A percentile compares a stretch with the other conserved stretches of the same genome.
phyloP scores from a whole-genome alignment of 2,888 invertebrate species.

The Argyresthia albistria region DNA sequence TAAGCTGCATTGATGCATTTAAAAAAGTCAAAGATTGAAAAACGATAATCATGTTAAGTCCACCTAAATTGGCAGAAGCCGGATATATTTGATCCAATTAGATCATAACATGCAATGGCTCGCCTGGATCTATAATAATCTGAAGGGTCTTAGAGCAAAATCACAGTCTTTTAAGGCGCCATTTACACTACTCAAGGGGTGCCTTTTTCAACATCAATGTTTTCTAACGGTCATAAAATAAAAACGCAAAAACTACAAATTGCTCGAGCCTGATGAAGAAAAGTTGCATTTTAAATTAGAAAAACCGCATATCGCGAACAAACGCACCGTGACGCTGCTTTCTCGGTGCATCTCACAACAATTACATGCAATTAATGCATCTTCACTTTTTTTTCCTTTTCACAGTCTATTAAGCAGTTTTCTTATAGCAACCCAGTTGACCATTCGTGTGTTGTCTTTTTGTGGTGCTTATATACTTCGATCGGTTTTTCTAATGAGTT shows the following conservation, averaged over 20 bases:
- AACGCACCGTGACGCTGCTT: conserved; percentile 52
- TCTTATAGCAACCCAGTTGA: conserved; percentile 38
- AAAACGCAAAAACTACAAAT: not conserved
- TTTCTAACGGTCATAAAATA: too few species aligned
- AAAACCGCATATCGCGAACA: conserved; percentile 36
- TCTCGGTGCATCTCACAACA: conserved; percentile 48
- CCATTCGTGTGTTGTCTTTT: conserved; percentile 6
- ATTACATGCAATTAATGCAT: conserved; percentile 56
- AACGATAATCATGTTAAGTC: too few species aligned
- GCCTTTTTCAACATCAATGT: too few species aligned
- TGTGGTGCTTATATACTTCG: not conserved
- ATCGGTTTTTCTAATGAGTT: not conserved
- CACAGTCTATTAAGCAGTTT: conserved; percentile 60
- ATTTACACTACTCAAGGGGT: too few species aligned
- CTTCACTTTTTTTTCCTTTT: conserved; percentile 50
- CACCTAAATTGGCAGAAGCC: too few species aligned
- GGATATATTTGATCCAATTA: too few species aligned
- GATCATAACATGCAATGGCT: too few species aligned
- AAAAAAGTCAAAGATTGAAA: too few species aligned
- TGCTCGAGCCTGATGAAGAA: not conserved
- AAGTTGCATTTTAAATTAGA: conserved; percentile 6
- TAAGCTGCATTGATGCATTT: too few species aligned
- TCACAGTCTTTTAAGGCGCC: too few species aligned
- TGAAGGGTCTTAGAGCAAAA: too few species aligned
- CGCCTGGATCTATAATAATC: too few species aligned